phyloP scores from a whole-genome alignment of 2,888 invertebrate genomes.

The Micoletzkya japonica region DNA sequence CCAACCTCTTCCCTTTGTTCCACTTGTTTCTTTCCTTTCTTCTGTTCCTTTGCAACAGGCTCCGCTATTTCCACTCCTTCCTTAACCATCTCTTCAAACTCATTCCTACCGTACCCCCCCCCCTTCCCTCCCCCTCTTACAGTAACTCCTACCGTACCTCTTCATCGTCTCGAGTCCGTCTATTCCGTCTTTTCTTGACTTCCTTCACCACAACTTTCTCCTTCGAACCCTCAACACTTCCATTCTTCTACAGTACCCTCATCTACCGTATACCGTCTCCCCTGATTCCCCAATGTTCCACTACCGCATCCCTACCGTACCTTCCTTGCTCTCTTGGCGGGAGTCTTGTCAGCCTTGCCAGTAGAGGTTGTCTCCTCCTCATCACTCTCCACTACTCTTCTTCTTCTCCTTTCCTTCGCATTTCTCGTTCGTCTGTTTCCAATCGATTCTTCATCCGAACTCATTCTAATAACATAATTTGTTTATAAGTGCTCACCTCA shows the following conservation, averaged over 20 bases:
- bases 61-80: too few species aligned
- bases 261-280: neutral
- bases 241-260: neutral
- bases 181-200: neutral
- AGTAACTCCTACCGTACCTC: neutral
- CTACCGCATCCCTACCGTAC: neutral
- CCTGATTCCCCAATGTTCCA: neutral
- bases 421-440: neutral
- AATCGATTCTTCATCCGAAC: neutral
- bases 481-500: too few species aligned
- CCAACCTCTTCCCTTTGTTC: neutral
- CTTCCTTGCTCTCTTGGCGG: too few species aligned
- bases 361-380: too few species aligned
- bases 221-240: too few species aligned
- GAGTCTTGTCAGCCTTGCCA: too few species aligned
- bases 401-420: too few species aligned
- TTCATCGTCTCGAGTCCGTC: neutral
- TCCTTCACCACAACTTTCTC: neutral
- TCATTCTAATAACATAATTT: neutral
- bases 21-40: neutral
- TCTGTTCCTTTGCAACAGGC: too few species aligned
- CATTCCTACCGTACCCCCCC: neutral
- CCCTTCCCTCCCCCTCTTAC: neutral
- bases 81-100: neutral
- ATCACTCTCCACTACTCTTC: neutral